These are phyloP conservation scores for Camelus bactrianus DNA, from an alignment of 2,113 vertebrate genomes.

Conservation along the genomic window DNA sequence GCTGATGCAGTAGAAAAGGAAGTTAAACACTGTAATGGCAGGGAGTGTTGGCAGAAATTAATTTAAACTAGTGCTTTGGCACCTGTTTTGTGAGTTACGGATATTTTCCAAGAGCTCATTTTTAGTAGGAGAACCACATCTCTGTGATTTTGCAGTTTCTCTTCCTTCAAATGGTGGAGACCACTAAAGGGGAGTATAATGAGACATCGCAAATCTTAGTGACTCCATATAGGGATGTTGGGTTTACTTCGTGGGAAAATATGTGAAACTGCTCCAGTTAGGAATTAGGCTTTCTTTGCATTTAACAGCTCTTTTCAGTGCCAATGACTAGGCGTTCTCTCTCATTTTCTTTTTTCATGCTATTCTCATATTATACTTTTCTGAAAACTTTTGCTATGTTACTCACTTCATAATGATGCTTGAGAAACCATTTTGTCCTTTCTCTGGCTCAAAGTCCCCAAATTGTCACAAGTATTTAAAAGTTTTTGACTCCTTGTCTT, in stretches of 20 bases:
- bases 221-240: background rate
- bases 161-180: background rate
- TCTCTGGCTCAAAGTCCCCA: background rate
- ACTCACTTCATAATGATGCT: background rate
- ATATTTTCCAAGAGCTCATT: conserved; percentile 23
- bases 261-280: background rate
- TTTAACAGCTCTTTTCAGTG: background rate
- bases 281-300: background rate
- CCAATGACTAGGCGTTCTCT: background rate
- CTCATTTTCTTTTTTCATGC: background rate
- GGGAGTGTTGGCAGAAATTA: background rate
- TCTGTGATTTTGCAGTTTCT: background rate
- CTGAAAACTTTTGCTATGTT: background rate
- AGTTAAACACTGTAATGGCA: background rate
- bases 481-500: background rate
- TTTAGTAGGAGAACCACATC: background rate
- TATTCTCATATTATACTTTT: background rate
- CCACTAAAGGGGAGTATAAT: background rate
- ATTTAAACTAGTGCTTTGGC: background rate
- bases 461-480: background rate
- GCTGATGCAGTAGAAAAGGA: background rate
- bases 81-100: background rate
- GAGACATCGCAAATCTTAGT: background rate
- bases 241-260: background rate
- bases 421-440: background rate